Evolutionary conservation across 2,888 invertebrate species (phyloP).

Genomic region (Ditula angustiorana): DNA sequence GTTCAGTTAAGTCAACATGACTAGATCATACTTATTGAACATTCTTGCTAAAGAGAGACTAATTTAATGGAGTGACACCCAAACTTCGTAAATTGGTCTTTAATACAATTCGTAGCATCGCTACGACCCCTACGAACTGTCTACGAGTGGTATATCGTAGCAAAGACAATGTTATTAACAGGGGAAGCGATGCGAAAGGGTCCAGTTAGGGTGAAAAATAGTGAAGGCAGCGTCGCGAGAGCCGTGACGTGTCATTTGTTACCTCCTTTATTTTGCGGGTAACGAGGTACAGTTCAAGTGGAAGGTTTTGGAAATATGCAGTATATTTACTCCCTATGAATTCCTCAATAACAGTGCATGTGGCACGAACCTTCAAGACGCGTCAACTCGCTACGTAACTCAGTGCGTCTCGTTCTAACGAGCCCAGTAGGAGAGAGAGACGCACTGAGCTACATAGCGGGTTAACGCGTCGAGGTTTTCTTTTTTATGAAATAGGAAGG

Average conservation of each 20-base stretch:
- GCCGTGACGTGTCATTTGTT: slow-evolving; percentile 45
- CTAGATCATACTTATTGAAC: no score
- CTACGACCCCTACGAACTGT: slow-evolving; percentile 6
- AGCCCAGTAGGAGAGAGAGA: no score
- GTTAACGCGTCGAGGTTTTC: no score
- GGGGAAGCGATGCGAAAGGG: slow-evolving; percentile 49
- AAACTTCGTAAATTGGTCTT: background rate
- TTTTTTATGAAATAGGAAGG: no score
- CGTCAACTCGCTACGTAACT: no score
- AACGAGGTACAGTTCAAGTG: slow-evolving; percentile 15
- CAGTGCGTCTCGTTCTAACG: no score
- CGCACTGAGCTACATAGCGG: no score
- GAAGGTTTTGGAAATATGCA: background rate
- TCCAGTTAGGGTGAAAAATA: slow-evolving; percentile 49
- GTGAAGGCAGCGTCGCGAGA: slow-evolving; percentile 20
- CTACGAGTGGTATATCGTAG: slow-evolving; percentile 2
- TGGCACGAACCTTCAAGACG: no score
- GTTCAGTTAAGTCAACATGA: no score
- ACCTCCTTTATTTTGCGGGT: slow-evolving; percentile 45
- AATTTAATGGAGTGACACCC: background rate
- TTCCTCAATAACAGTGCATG: no score
- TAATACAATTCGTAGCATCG: background rate
- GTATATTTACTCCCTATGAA: no score
- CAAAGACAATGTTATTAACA: slow-evolving; percentile 45
- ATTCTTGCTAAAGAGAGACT: no score